Evolutionary conservation across 2,113 vertebrate species (phyloP).

Genomic region (Lepidothrix coronata): DNA sequence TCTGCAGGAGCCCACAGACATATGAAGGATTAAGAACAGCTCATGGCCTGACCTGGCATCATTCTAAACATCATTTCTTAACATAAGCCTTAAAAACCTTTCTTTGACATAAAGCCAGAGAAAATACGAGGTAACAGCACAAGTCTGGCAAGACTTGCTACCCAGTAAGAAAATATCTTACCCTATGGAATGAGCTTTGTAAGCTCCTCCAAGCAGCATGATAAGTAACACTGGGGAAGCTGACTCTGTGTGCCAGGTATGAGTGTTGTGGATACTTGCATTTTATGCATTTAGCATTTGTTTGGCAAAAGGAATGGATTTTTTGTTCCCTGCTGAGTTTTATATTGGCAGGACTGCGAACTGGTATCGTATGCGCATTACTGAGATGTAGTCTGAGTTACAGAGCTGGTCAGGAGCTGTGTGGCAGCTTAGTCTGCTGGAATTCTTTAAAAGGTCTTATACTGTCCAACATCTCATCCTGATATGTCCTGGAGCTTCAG

Average conservation of each 20-base stretch:
- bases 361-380: neutral
- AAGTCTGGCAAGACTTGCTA: neutral
- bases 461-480: neutral
- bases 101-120: neutral
- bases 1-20: neutral
- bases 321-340: neutral
- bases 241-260: neutral
- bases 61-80: constrained; percentile 20
- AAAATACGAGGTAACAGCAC: neutral
- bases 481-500: neutral
- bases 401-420: neutral
- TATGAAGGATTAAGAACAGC: constrained; percentile 28
- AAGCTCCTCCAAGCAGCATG: neutral
- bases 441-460: neutral
- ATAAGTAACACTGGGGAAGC: neutral
- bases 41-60: constrained; percentile 2
- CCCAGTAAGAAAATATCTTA: neutral
- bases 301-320: neutral
- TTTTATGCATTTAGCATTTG: neutral
- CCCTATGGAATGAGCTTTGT: neutral
- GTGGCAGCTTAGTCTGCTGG: neutral
- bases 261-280: neutral
- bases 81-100: constrained; percentile 14
- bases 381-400: neutral
- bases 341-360: neutral